Base-by-base conservation (phyloP, 2,797 vertebrate species). In the Peromyscus nudipes region DNA sequence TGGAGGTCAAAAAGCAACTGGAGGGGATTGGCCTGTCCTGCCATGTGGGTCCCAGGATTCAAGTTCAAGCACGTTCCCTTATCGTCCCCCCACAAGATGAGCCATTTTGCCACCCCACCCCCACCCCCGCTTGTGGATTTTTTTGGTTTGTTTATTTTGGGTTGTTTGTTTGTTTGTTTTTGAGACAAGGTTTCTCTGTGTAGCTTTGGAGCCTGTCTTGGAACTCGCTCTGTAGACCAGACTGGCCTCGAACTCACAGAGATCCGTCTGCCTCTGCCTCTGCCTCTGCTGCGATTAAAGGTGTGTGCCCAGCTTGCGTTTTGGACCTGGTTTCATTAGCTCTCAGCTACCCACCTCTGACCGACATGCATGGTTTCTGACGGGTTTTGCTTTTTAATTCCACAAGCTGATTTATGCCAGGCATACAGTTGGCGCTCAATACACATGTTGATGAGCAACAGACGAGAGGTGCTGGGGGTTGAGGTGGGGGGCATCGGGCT, bases 401-500 rank as follows among this genome's bases (percentile, higher is more conserved):
- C 1, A 27, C 0, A 4, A 34, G 1, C 27, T 9, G 13, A 5
- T 76, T 62, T 52, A 1, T 0, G 34, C 60, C 21, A 71, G n/a
- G 62, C 55, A 16, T 43, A 37, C 16, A 89, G 75, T 60, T 75
- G 85, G 84, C 4, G 46, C 62, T 87, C 95, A 73, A 25, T 37
- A 49, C 25, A 73, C 27, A 23, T 49, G 57, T 21, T 4, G 6
- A 27, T 8, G 92, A 43, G 62, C n/a, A 25, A 14, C 13, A 46
- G 9, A 37, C 49, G 40, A 67, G 12, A 31, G 6, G 2, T 0
- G 21, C 71, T 34, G 29, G 64, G 29, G 5, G 64, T 17, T 55
- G 52, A 14, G 52, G 23, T 1, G 1, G 73, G n/a, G 65, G 6
- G 40, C 40, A 31, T 31, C 25, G 1, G 86, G 67, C 49, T 75